phyloP scores from a whole-genome alignment of 2,888 invertebrate species.

The Drosophila ustulata region DNA sequence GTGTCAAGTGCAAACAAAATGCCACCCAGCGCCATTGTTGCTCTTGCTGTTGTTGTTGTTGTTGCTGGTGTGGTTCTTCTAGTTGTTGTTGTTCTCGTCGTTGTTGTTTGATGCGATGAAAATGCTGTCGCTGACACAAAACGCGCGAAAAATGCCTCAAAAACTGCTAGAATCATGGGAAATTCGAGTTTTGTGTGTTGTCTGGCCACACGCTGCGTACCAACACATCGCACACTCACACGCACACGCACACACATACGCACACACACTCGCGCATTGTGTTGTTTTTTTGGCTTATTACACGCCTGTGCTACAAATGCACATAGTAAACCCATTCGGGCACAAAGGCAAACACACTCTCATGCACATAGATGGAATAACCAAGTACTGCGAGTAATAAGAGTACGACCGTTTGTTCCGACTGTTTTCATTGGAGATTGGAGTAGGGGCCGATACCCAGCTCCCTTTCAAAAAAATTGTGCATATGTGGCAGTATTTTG shows the following conservation, averaged over 20 bases:
- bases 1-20: conserved; percentile 76
- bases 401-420: neutral
- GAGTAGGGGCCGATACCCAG: neutral
- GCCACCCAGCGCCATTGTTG: conserved; percentile 52
- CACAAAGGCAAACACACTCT: conserved; percentile 27
- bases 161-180: conserved; percentile 50
- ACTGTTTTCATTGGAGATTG: neutral
- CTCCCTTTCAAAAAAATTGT: conserved; percentile 14
- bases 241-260: conserved; percentile 4
- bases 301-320: conserved; percentile 34
- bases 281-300: conserved; percentile 46
- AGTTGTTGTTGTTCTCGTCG: conserved; percentile 7
- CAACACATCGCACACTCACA: conserved; percentile 13
- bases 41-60: neutral
- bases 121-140: conserved; percentile 62
- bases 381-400: conserved; percentile 15
- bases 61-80: conserved; percentile 2
- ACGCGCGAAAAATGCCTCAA: conserved; percentile 50
- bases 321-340: conserved; percentile 45
- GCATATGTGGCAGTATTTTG: conserved; percentile 61
- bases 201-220: conserved; percentile 25
- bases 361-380: conserved; percentile 34
- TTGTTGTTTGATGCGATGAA: conserved; percentile 24
- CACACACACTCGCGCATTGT: conserved; percentile 13
- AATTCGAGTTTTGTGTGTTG: conserved; percentile 46